Conservation (phyloP, 1,140 invertebrate genomes). For the Gerris buenoi region DNA sequence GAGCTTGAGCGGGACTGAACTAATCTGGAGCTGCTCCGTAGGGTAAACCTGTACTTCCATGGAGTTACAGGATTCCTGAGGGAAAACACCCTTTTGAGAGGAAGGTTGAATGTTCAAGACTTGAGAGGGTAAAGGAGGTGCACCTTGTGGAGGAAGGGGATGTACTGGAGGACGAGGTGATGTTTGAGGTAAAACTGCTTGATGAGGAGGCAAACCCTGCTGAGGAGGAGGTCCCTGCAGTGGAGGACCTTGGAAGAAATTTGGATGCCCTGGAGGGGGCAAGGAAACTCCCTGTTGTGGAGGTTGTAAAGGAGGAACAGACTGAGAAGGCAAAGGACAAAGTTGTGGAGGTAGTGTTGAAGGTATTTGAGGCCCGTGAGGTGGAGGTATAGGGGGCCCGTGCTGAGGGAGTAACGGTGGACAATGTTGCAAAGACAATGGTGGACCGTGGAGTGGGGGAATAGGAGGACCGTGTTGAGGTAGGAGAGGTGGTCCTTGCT, state of each 20-base stretch:
- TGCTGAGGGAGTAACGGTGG: slow-evolving; percentile 18
- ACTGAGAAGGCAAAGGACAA: slow-evolving; percentile 13
- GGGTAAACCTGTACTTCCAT: slow-evolving; percentile 4
- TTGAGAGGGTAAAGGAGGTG: neutral
- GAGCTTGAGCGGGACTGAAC: slow-evolving; percentile 42
- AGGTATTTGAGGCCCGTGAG: slow-evolving; percentile 9
- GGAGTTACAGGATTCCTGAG: slow-evolving; percentile 13
- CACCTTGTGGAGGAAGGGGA: neutral
- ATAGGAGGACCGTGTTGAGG: slow-evolving; percentile 24
- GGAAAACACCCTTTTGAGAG: neutral
- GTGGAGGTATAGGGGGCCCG: slow-evolving; percentile 21
- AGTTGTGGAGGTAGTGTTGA: slow-evolving; percentile 17
- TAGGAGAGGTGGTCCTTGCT: neutral
- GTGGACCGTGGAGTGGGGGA: slow-evolving; percentile 18
- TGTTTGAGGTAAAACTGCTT: neutral
- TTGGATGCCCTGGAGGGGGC: neutral
- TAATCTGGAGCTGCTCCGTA: slow-evolving; percentile 21
- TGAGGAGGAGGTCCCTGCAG: neutral
- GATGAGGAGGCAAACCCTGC: slow-evolving; percentile 2
- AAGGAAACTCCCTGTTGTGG: slow-evolving; percentile 18
- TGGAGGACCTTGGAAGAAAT: neutral
- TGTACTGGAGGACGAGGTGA: neutral
- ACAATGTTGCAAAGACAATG: neutral
- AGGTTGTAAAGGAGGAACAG: slow-evolving; percentile 17
- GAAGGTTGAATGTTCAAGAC: neutral